Evolutionary conservation across 1,140 invertebrate species (phyloP).

Genomic region (Cyphomyrmex costatus): DNA sequence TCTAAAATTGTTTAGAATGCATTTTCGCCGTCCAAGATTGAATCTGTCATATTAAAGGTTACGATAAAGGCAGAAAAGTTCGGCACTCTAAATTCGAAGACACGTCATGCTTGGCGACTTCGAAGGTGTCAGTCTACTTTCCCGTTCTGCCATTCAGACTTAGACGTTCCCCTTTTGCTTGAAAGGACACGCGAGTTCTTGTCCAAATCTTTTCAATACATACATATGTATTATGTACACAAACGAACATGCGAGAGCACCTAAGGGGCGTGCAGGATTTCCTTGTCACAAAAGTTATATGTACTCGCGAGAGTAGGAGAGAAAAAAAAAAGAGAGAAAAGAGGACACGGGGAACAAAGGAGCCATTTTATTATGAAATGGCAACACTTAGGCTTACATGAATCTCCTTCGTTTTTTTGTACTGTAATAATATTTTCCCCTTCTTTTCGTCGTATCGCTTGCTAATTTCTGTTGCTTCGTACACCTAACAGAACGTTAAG

Average conservation of each 20-base stretch:
- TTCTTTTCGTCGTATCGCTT: slow-evolving; percentile 66
- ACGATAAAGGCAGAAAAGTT: neutral
- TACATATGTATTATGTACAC: slow-evolving; percentile 63
- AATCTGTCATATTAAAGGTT: slow-evolving; percentile 11
- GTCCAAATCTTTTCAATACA: slow-evolving; percentile 78
- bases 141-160: slow-evolving; percentile 39
- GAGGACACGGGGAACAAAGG: slow-evolving; percentile 71
- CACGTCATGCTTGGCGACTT: slow-evolving; percentile 74
- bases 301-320: slow-evolving; percentile 30
- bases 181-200: slow-evolving; percentile 69
- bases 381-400: slow-evolving; percentile 56
- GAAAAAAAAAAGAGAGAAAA: slow-evolving; percentile 30
- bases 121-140: slow-evolving; percentile 51
- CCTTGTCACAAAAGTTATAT: slow-evolving; percentile 68
- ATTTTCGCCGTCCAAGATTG: neutral
- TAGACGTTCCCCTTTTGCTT: slow-evolving; percentile 29
- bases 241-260: slow-evolving; percentile 35
- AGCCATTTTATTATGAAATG: slow-evolving; percentile 81
- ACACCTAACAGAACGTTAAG: slow-evolving; percentile 43
- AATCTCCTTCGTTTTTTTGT: slow-evolving; percentile 49
- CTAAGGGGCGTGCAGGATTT: slow-evolving; percentile 49
- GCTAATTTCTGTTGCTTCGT: slow-evolving; percentile 77
- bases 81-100: slow-evolving; percentile 59
- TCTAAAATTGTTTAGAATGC: neutral
- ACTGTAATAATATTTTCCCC: slow-evolving; percentile 80